phyloP scores from a whole-genome alignment of 2,113 vertebrate genomes.

The Trachemys scripta region DNA sequence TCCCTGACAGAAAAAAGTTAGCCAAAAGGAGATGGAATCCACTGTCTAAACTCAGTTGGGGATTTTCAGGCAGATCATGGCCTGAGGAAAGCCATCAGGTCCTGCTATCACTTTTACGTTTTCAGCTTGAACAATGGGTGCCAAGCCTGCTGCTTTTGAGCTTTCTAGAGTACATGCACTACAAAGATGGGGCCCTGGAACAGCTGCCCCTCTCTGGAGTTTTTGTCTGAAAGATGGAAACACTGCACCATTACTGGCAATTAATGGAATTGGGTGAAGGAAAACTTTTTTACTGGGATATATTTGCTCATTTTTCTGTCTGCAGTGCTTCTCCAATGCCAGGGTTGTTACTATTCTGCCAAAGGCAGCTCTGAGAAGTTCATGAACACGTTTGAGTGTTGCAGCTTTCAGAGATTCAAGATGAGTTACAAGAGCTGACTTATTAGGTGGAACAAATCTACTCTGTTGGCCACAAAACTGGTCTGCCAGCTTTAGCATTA shows the following conservation, averaged over 20 bases:
- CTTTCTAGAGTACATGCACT: not conserved
- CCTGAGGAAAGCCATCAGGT: not conserved
- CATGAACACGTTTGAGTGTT: not conserved
- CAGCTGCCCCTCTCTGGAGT: not conserved
- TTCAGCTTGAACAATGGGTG: not conserved
- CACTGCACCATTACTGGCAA: not conserved
- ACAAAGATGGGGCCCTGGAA: not conserved
- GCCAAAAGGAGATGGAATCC: not conserved
- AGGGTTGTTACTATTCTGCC: not conserved
- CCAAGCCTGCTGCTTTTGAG: not conserved
- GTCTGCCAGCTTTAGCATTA: not conserved
- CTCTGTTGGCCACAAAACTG: not conserved
- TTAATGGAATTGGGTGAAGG: not conserved
- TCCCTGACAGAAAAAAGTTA: not conserved
- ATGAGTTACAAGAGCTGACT: not conserved
- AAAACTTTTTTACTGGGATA: not conserved
- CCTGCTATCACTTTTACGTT: not conserved
- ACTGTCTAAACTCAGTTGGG: not conserved
- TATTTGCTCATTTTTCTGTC: not conserved
- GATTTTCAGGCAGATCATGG: not conserved
- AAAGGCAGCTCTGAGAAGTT: not conserved
- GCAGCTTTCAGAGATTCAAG: not conserved
- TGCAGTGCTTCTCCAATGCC: not conserved
- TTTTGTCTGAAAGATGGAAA: not conserved
- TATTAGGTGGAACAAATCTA: not conserved